Base-by-base conservation (phyloP, 1,140 invertebrate genomes). In the Drosophila malerkotliana region DNA sequence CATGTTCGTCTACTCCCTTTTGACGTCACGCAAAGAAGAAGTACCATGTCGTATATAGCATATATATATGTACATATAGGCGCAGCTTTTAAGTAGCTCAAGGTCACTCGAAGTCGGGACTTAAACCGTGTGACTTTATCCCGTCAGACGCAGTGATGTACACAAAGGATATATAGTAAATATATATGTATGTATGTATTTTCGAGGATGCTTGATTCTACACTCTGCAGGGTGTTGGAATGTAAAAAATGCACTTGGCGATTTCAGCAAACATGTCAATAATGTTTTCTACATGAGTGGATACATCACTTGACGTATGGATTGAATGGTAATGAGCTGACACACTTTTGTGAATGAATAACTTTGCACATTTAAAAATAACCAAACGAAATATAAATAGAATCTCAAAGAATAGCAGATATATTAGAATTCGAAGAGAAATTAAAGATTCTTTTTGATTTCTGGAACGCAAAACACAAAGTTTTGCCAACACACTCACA, bases 51-150 rank as follows among this genome's bases (percentile, higher is more conserved):
- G 34, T 51, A 47, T 63, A 48, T 64, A 47, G 55, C 41, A 75
- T 37, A 64, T 59, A 64, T 59, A 48, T 37, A 56, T 77, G 68
- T 37, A 64, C 55, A 52, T 37, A 56, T 77, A 76, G 72, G 72
- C 73, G 69, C 74, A 68, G 73, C 59, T 69, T 47, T 62, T 78
- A 83, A 83, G 44, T 83, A 76, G 80, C 76, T 83, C 80, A 83
- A 83, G 80, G 80, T 83, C 76, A 69, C 64, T 48, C 18, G 51
- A 69, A 71, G 51, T 69, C 67, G 66, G 66, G 66, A 69, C 64
- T 18, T 24, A 39, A 32, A 32, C 18, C 62, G 59, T 30, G 32
- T 24, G 26, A n/a, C 63, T 34, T 34, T 48, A 48, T 58, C 44
- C 56, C 30, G 44, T 34, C 15, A 32, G 28, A 51, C 28, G 44